Evolutionary conservation across 2,888 invertebrate genomes (phyloP).

Genomic region (Drosophila siamana): DNA sequence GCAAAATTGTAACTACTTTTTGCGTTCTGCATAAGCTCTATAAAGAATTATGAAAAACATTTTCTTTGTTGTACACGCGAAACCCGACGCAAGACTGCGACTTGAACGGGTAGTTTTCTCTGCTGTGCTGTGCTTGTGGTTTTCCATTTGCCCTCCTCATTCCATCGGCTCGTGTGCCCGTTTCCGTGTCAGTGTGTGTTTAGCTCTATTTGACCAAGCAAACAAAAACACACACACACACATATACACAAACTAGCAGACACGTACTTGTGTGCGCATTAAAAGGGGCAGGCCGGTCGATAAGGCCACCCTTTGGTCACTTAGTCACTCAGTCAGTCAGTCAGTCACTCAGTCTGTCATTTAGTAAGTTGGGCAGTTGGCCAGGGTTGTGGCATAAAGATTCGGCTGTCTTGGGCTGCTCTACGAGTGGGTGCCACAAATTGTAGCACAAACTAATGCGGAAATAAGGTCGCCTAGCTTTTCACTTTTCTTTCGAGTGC

Average conservation of each 20-base stretch:
- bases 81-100: slow-evolving; percentile 53
- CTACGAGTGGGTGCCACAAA: slow-evolving; percentile 63
- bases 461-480: slow-evolving; percentile 41
- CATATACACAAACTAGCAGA: background rate
- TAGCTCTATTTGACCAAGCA: slow-evolving; percentile 25
- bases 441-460: slow-evolving; percentile 47
- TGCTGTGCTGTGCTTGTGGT: slow-evolving; percentile 27
- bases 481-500: slow-evolving; percentile 21
- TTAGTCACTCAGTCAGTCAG: background rate
- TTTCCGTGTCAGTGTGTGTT: slow-evolving; percentile 14
- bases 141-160: slow-evolving; percentile 29
- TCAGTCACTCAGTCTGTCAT: slow-evolving; percentile 15
- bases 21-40: slow-evolving; percentile 5
- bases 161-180: slow-evolving; percentile 5
- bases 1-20: background rate
- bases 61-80: slow-evolving; percentile 58
- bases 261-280: background rate
- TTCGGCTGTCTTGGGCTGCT: slow-evolving; percentile 37
- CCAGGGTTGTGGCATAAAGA: slow-evolving; percentile 18
- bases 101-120: slow-evolving; percentile 35
- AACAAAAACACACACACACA: slow-evolving; percentile 17
- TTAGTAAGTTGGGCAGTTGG: background rate
- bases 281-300: slow-evolving; percentile 40
- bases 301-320: slow-evolving; percentile 46
- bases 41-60: slow-evolving; percentile 26